phyloP scores from a whole-genome alignment of 2,888 invertebrate species.

The Drosophila percnosoma region DNA sequence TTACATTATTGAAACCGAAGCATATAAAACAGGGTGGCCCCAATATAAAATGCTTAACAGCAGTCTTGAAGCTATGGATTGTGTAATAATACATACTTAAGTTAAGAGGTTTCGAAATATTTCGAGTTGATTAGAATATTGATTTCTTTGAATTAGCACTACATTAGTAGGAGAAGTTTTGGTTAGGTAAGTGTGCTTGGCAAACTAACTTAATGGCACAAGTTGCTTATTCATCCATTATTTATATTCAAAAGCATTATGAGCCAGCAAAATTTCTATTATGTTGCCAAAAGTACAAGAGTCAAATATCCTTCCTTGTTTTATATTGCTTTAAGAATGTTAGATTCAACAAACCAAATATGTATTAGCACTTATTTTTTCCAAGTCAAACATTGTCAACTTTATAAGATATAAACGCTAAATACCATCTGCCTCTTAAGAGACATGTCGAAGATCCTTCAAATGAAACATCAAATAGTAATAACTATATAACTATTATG shows the following conservation, averaged over 20 bases:
- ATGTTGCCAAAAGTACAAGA: not conserved
- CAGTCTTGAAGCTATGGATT: too few species aligned
- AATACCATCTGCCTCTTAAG: not conserved
- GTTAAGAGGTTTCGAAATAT: too few species aligned
- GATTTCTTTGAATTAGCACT: not conserved
- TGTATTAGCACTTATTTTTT: not conserved
- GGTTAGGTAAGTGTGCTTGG: not conserved
- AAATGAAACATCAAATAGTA: not conserved
- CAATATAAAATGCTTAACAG: too few species aligned
- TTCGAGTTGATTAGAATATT: too few species aligned
- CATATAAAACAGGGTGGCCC: too few species aligned
- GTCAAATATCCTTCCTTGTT: not conserved
- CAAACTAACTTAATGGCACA: not conserved
- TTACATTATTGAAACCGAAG: too few species aligned
- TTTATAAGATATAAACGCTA: not conserved
- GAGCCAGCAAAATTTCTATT: not conserved
- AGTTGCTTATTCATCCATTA: not conserved
- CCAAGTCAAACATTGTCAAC: not conserved
- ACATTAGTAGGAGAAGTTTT: not conserved
- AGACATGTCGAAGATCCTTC: not conserved
- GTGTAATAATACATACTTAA: too few species aligned
- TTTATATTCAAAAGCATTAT: not conserved
- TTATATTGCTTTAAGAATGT: not conserved
- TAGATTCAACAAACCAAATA: not conserved
- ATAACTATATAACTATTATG: not conserved